These are phyloP conservation scores for Lanistes nyassanus DNA, from an alignment of 1,140 invertebrate species.

Conservation along the genomic window DNA sequence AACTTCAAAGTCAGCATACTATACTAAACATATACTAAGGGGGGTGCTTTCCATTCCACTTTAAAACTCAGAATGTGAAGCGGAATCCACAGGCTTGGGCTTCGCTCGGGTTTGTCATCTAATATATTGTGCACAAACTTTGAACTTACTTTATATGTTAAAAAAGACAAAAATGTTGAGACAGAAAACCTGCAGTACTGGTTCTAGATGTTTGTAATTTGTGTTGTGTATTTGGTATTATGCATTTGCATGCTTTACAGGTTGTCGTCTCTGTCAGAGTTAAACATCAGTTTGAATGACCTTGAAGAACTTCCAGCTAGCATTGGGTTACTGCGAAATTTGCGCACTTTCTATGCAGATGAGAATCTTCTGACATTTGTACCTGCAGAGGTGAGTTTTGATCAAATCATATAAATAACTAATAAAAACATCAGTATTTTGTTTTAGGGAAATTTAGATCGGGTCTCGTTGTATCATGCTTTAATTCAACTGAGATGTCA, in stretches of 20 bases:
- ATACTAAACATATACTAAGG: too few relatives aligned
- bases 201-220: too few relatives aligned
- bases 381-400: conserved; percentile 81
- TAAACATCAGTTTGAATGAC: conserved; percentile 97
- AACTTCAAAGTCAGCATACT: too few relatives aligned
- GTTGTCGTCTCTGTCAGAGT: conserved; percentile 95
- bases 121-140: too few relatives aligned
- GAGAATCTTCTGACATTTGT: conserved; percentile 94
- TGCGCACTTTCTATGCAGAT: conserved; percentile 95
- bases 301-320: conserved; percentile 83
- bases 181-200: too few relatives aligned
- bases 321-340: conserved; percentile 92
- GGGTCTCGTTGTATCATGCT: neutral
- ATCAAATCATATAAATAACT: too few relatives aligned
- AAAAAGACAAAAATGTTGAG: neutral
- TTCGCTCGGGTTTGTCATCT: too few relatives aligned
- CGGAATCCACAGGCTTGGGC: too few relatives aligned
- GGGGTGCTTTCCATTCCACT: too few relatives aligned
- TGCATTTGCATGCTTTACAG: conserved; percentile 69
- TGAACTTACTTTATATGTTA: neutral
- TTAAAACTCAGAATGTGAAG: too few relatives aligned
- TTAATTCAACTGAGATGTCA: too few relatives aligned
- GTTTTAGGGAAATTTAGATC: neutral
- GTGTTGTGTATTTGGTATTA: neutral
- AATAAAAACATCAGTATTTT: conserved; percentile 4